These are phyloP conservation scores for Mus spicilegus DNA, from an alignment of 2,113 vertebrate species.

Conservation along the genomic window DNA sequence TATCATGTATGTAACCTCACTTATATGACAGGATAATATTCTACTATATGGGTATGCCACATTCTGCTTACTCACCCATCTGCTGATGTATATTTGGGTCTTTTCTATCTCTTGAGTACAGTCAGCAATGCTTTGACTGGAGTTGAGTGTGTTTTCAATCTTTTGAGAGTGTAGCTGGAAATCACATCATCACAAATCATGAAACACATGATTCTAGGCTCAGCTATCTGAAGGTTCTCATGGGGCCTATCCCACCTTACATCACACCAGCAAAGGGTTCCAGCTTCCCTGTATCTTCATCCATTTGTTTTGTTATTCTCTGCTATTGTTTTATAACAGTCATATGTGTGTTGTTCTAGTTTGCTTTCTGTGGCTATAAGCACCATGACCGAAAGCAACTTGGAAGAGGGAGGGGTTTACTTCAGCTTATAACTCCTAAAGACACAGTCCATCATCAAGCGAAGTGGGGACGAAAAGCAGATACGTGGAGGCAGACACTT, in stretches of 20 bases:
- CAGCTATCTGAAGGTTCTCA: not conserved
- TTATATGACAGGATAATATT: not conserved
- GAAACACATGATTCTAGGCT: not conserved
- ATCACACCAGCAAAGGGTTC: not conserved
- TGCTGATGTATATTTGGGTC: not conserved
- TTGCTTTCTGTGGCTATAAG: not conserved
- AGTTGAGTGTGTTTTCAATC: not conserved
- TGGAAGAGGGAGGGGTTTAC: no score
- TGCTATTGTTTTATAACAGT: not conserved
- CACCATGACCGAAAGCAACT: not conserved
- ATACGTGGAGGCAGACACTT: not conserved
- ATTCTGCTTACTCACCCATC: not conserved
- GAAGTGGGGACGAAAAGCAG: not conserved
- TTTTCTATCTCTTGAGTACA: not conserved
- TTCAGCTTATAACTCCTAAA: not conserved
- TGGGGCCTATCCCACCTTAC: no score
- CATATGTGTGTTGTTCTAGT: not conserved
- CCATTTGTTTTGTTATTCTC: not conserved
- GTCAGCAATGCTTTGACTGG: not conserved
- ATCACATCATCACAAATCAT: not conserved
- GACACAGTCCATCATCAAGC: not conserved
- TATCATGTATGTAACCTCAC: not conserved
- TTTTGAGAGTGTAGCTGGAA: not conserved
- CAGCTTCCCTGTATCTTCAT: not conserved
- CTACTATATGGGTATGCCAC: fast-evolving